phyloP scores from a whole-genome alignment of 2,888 invertebrate genomes.

The Anoplius nigerrimus region DNA sequence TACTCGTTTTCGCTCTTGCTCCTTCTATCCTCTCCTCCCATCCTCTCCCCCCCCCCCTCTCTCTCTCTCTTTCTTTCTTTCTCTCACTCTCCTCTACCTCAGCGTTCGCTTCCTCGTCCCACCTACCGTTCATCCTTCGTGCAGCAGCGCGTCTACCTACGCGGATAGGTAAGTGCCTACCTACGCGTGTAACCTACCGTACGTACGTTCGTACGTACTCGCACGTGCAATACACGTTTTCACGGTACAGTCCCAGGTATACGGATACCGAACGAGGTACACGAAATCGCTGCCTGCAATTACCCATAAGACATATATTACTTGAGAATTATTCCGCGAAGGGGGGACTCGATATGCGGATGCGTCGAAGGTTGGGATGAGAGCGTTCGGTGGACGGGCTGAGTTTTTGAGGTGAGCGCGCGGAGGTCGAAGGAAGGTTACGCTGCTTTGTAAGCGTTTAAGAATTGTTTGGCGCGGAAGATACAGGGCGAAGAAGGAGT shows the following conservation, averaged over 20 bases:
- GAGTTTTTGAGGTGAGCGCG: no score
- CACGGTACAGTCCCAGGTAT: conserved; percentile 44
- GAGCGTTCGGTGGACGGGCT: no score
- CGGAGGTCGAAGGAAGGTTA: no score
- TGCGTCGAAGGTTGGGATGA: no score
- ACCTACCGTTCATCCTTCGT: neutral
- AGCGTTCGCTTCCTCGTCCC: conserved; percentile 8
- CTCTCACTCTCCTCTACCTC: conserved; percentile 18
- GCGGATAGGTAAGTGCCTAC: conserved; percentile 54
- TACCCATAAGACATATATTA: conserved; percentile 59
- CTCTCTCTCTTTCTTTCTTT: conserved; percentile 16
- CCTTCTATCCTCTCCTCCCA: conserved; percentile 24
- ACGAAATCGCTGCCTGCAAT: conserved; percentile 61
- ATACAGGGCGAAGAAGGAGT: no score
- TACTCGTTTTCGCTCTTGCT: conserved; percentile 40
- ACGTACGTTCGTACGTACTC: conserved; percentile 28
- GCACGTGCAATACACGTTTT: conserved; percentile 43
- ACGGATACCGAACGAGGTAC: conserved; percentile 57
- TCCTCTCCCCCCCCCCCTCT: conserved; percentile 12
- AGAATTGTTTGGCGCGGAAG: no score
- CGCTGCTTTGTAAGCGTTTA: no score
- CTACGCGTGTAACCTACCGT: conserved; percentile 57
- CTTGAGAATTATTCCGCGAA: conserved; percentile 51
- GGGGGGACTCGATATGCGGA: conserved; percentile 1
- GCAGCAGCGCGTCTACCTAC: conserved; percentile 35